These are phyloP conservation scores for Athetis lepigone DNA, from an alignment of 2,888 invertebrate species.

Conservation along the genomic window DNA sequence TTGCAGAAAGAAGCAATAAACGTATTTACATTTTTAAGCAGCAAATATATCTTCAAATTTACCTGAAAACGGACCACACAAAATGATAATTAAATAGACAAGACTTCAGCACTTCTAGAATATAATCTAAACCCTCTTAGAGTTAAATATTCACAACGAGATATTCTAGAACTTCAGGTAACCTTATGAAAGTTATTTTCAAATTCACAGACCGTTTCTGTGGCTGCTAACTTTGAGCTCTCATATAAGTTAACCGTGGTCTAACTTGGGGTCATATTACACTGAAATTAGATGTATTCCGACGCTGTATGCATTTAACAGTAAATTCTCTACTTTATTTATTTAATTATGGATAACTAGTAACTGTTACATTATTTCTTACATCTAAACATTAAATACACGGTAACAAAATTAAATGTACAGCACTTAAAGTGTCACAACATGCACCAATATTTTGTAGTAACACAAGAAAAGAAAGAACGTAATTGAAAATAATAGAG, in stretches of 20 bases:
- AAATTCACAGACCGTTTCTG: conserved; percentile 18
- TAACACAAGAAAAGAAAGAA: too few relatives aligned
- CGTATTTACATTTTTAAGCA: too few relatives aligned
- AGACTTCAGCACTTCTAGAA: conserved; percentile 14
- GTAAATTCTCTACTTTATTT: too few relatives aligned
- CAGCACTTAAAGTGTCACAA: too few relatives aligned
- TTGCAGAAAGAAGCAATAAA: too few relatives aligned
- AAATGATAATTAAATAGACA: not conserved
- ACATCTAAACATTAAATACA: too few relatives aligned
- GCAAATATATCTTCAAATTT: not conserved
- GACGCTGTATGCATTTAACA: not conserved
- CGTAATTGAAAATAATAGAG: too few relatives aligned
- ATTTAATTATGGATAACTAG: too few relatives aligned
- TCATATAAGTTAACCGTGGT: conserved; percentile 1
- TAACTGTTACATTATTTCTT: too few relatives aligned
- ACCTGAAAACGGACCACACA: not conserved
- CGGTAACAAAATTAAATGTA: too few relatives aligned
- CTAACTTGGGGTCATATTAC: not conserved
- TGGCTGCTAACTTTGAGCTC: conserved; percentile 12
- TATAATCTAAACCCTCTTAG: not conserved
- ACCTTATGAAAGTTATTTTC: conserved; percentile 31
- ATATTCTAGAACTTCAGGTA: conserved; percentile 19
- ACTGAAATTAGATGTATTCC: not conserved
- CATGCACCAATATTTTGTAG: too few relatives aligned
- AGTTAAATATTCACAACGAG: conserved; percentile 6